Evolutionary conservation across 2,797 vertebrate species (phyloP).

Genomic region (Rhodeus uyekii): DNA sequence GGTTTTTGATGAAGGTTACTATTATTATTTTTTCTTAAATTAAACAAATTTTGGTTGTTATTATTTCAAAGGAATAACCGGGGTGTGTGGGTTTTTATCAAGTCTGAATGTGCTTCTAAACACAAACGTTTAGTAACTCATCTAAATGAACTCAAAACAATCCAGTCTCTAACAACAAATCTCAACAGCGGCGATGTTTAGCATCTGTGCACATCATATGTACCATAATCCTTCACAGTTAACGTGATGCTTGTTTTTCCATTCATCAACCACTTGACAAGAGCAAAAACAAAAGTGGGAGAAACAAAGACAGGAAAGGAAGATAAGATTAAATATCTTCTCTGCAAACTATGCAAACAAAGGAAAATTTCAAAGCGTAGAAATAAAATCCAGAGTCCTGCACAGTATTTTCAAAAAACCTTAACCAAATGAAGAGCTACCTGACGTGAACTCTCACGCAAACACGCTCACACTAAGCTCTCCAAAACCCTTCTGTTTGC

Average conservation of each 20-base stretch:
- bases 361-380: not conserved
- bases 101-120: not conserved
- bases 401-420: not conserved
- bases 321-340: slow-evolving; percentile 9
- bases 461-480: not conserved
- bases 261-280: not conserved
- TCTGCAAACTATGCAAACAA: not conserved
- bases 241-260: not conserved
- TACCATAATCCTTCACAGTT: slow-evolving; percentile 1
- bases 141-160: not conserved
- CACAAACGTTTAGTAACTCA: not conserved
- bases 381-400: not conserved
- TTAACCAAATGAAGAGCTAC: not conserved
- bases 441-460: not conserved
- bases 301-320: not conserved
- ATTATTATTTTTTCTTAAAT: no score
- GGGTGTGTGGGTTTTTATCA: not conserved
- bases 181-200: not conserved
- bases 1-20: no score
- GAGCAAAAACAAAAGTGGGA: not conserved
- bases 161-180: not conserved
- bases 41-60: no score
- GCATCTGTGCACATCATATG: not conserved
- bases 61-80: not conserved
- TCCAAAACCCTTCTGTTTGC: not conserved